Conservation (phyloP, 2,888 invertebrate genomes). For the Allacma fusca region DNA sequence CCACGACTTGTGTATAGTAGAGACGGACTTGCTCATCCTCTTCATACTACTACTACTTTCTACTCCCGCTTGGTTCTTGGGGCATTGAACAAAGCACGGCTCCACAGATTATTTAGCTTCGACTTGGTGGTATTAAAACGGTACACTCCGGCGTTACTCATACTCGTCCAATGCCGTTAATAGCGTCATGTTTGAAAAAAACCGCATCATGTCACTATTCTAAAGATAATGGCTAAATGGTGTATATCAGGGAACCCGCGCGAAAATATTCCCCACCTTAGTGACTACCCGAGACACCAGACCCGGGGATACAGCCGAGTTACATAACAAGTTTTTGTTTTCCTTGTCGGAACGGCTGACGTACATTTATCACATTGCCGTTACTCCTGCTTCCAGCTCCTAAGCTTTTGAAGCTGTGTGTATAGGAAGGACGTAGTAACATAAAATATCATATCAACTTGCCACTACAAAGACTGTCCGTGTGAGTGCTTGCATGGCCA, state of each 20-base stretch:
- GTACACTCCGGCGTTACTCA: neutral
- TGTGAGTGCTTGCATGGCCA: no score
- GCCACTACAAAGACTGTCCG: no score
- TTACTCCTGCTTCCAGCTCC: no score
- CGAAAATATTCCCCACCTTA: constrained; percentile 26
- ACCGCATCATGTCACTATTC: constrained; percentile 42
- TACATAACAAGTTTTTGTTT: no score
- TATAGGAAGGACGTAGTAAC: no score
- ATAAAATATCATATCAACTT: no score
- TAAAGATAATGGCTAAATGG: constrained; percentile 48
- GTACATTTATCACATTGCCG: no score
- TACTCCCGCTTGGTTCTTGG: no score
- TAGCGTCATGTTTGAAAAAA: constrained; percentile 43
- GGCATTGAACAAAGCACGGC: neutral
- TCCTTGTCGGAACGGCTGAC: no score
- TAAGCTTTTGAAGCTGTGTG: no score
- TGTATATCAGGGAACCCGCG: constrained; percentile 40
- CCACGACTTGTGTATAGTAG: neutral
- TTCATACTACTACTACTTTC: no score
- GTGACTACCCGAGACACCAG: neutral
- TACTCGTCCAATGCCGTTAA: neutral
- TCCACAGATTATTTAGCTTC: neutral
- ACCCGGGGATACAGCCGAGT: neutral
- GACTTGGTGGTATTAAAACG: neutral
- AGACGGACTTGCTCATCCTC: no score